Base-by-base conservation (phyloP, 2,113 vertebrate genomes). In the Ellobius talpinus region DNA sequence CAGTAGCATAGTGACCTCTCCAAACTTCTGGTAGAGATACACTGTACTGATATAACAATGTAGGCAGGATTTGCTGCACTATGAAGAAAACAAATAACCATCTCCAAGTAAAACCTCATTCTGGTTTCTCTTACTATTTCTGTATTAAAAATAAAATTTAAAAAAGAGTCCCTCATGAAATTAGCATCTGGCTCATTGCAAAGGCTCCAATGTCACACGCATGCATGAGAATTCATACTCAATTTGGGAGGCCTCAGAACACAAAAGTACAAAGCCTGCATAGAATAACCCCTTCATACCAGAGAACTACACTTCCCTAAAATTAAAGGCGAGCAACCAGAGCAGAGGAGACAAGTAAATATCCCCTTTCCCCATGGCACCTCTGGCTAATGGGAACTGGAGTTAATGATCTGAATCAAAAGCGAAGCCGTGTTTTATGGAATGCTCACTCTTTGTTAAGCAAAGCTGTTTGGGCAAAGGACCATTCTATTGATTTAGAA, bases 361-460 rank as follows among this genome's bases (percentile, higher is more conserved):
- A 98, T 98, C 89, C 96, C 86, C 96, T 93, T 96, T 98, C 94
- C 87, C 88, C 3, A 24, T 98, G 97, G 93, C 95, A 98, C 81
- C 96, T 98, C 96, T 2, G 72, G 96, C 97, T 97, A 98, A 98
- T 96, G 92, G 98, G 97, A 98, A 98, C 97, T 77, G 94, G 94
- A 97, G 96, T 97, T 98, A 98, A 99, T 98, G 98, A 98, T 98
- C 98, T 98, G 97, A 98, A 98, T 98, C 98, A 90, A 98, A 98
- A 98, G 91, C 45, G 29, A 97, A 98, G 89, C 77, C 95, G 97
- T 98, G 95, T 98, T 98, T 98, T 98, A 98, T 98, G 94, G 97
- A 98, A 98, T 98, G 97, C 97, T 98, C 97, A 97, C 93, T 98
- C 98, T 98, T 98, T 98, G 97, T 98, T 98, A 98, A 98, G 97